These are phyloP conservation scores for Clivina fossor DNA, from an alignment of 2,888 invertebrate genomes.

Conservation along the genomic window DNA sequence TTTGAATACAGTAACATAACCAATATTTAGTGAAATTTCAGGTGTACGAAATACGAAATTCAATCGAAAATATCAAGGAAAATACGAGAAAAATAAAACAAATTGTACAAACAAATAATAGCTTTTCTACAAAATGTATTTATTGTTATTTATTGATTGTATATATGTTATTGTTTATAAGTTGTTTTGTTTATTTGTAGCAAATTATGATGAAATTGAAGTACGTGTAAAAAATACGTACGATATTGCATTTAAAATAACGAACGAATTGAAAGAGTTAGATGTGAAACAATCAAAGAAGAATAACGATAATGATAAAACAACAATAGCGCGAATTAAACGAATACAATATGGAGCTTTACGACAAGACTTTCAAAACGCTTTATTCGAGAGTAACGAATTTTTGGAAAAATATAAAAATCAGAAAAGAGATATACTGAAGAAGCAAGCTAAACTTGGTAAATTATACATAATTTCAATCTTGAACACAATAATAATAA, in stretches of 20 bases:
- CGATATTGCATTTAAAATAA: conserved; percentile 57
- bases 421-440: conserved; percentile 56
- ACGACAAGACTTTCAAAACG: conserved; percentile 53
- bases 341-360: conserved; percentile 54
- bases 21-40: conserved; percentile 43
- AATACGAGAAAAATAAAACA: conserved; percentile 52
- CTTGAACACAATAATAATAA: not conserved
- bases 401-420: conserved; percentile 57
- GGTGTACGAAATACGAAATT: conserved; percentile 57
- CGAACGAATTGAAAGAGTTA: conserved; percentile 59
- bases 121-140: conserved; percentile 20
- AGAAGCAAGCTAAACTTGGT: conserved; percentile 60
- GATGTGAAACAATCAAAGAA: conserved; percentile 47
- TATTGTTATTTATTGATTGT: conserved; percentile 11
- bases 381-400: conserved; percentile 55
- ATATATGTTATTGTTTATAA: conserved; percentile 32
- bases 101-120: conserved; percentile 23
- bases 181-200: conserved; percentile 49
- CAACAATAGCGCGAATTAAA: conserved; percentile 52
- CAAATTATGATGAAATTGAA: conserved; percentile 64
- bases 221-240: conserved; percentile 58
- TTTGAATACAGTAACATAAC: not conserved
- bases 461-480: conserved; percentile 27
- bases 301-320: conserved; percentile 38
- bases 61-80: conserved; percentile 56